Evolutionary conservation across 2,797 vertebrate genomes (phyloP).

Genomic region (Muscicapa striata): DNA sequence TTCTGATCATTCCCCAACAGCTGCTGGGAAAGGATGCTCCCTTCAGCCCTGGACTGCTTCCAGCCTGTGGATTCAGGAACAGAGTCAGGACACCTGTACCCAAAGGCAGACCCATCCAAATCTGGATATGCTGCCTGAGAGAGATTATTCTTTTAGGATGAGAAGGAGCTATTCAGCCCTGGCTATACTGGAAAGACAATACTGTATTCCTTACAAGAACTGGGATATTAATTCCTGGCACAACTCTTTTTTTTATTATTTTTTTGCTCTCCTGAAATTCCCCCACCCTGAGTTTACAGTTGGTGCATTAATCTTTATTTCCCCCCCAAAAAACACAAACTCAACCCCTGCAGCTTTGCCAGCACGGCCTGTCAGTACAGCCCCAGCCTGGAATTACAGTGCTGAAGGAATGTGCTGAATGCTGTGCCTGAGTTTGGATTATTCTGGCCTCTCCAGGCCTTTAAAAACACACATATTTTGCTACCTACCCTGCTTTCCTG

Average conservation of each 20-base stretch:
- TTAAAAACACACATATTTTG: not conserved
- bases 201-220: not conserved
- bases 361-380: not conserved
- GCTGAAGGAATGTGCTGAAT: conserved; percentile 24
- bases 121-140: not conserved
- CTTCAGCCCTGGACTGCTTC: not conserved
- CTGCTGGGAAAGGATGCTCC: conserved; percentile 16
- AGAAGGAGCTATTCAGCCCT: not conserved
- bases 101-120: not conserved
- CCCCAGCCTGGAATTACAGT: not conserved
- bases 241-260: not conserved
- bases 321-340: not conserved
- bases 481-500: not conserved
- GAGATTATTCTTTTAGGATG: not conserved
- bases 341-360: not conserved
- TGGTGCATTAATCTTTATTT: conserved; percentile 16
- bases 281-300: not conserved
- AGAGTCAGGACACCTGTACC: conserved; percentile 52
- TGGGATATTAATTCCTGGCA: not conserved
- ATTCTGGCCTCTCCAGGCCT: not conserved
- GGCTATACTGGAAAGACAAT: not conserved
- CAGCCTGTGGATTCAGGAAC: not conserved
- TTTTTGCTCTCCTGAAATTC: not conserved
- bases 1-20: not conserved
- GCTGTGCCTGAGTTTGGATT: not conserved